Conservation (phyloP, 2,888 invertebrate genomes). For the Selenia dentaria region DNA sequence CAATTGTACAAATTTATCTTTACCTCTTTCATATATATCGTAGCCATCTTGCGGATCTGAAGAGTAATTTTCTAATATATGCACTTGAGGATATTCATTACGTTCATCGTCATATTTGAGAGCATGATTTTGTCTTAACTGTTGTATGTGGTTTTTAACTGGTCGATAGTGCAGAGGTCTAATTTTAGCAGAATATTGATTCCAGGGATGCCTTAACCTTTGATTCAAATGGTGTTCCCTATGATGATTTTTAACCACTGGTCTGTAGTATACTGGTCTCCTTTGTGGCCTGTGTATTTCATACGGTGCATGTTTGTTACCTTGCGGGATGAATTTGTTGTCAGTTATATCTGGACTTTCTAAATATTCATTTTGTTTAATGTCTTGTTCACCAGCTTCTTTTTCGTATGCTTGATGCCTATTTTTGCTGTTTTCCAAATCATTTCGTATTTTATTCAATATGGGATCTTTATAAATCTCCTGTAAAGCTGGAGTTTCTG, state of each 20-base stretch:
- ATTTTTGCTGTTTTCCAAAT: constrained; percentile 58
- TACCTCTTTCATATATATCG: constrained; percentile 81
- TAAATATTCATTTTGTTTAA: constrained; percentile 64
- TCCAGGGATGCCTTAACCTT: constrained; percentile 72
- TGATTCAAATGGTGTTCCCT: constrained; percentile 63
- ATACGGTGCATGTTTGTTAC: constrained; percentile 58
- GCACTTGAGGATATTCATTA: constrained; percentile 77
- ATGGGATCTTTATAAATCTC: constrained; percentile 68
- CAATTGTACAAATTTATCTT: constrained; percentile 63
- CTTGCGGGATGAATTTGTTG: constrained; percentile 61
- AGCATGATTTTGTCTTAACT: constrained; percentile 70
- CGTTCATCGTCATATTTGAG: constrained; percentile 72
- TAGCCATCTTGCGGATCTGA: constrained; percentile 76
- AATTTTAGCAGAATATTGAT: constrained; percentile 70
- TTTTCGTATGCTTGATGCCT: constrained; percentile 65
- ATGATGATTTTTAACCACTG: constrained; percentile 41
- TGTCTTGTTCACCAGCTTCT: constrained; percentile 60
- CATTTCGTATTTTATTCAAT: constrained; percentile 60
- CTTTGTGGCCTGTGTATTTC: constrained; percentile 70
- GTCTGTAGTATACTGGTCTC: constrained; percentile 66
- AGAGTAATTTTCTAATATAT: constrained; percentile 47
- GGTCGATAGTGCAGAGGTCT: constrained; percentile 73
- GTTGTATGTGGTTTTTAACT: constrained; percentile 65
- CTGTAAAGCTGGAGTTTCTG: constrained; percentile 65
- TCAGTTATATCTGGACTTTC: constrained; percentile 67